A percentile compares a stretch with the other conserved stretches of the same genome.
Evolutionary conservation across 2,888 invertebrate species (phyloP).

Genomic region (Latheticus oryzae): DNA sequence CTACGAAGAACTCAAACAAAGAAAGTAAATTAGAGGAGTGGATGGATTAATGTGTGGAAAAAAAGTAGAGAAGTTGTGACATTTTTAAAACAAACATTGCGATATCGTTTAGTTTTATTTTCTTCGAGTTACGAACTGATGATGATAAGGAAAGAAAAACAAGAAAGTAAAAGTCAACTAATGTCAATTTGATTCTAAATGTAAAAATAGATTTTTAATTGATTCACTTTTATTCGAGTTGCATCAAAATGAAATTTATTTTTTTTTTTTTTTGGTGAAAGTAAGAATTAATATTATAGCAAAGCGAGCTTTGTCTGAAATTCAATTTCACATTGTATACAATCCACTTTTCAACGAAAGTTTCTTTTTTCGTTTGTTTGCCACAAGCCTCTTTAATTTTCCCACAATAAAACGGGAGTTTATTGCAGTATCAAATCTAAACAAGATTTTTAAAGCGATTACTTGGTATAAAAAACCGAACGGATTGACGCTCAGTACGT

Average conservation of each 20-base stretch:
- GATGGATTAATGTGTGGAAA: conserved; percentile 32
- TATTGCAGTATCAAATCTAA: conserved; percentile 9
- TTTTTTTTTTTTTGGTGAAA: too few relatives aligned
- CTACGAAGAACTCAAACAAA: conserved; percentile 31
- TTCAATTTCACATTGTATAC: conserved; percentile 3
- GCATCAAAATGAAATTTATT: too few relatives aligned
- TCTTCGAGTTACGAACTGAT: conserved; percentile 16
- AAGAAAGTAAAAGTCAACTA: conserved; percentile 16
- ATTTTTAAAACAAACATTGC: conserved; percentile 29
- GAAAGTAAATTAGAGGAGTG: conserved; percentile 32
- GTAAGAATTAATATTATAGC: too few relatives aligned
- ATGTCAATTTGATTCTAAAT: conserved; percentile 20
- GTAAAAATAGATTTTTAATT: too few relatives aligned
- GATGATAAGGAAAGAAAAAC: conserved; percentile 24
- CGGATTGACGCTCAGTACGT: too few relatives aligned
- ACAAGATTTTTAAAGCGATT: conserved; percentile 23
- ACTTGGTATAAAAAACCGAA: conserved; percentile 14
- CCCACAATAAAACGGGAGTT: conserved; percentile 19
- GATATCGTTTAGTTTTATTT: conserved; percentile 19
- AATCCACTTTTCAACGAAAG: conserved; percentile 15
- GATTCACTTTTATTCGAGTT: too few relatives aligned
- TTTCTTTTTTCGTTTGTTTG: conserved; percentile 12
- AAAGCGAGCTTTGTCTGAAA: too few relatives aligned
- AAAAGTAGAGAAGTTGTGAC: conserved; percentile 15
- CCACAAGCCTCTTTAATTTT: conserved; percentile 16